Percentiles rank a stretch among this genome's conserved stretches.
Conservation (phyloP, 2,888 invertebrate species). For the Ametastegia equiseti region DNA sequence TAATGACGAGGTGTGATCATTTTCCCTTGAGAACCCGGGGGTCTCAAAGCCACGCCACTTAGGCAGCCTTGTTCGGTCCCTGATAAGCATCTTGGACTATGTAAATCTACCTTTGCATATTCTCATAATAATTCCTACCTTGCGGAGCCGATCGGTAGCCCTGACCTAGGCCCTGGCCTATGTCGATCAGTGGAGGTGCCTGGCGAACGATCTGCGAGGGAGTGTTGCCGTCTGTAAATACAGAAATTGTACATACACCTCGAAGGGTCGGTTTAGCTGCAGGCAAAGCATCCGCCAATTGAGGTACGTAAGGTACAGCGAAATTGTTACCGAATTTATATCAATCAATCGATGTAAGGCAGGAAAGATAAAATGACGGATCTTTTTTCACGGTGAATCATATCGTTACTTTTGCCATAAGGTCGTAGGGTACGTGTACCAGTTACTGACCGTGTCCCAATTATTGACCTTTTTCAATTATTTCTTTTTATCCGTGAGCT, state of each 20-base stretch:
- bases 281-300: neutral
- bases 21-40: neutral
- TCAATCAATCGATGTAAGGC: too few species aligned
- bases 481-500: too few species aligned
- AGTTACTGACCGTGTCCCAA: too few species aligned
- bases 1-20: neutral
- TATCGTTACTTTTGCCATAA: too few species aligned
- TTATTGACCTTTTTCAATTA: too few species aligned
- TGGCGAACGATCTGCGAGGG: slow-evolving; percentile 11
- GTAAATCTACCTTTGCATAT: slow-evolving; percentile 20
- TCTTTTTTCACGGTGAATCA: too few species aligned
- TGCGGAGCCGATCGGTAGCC: slow-evolving; percentile 35
- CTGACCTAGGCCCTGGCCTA: slow-evolving; percentile 42
- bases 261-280: neutral
- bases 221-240: neutral
- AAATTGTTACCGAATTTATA: too few species aligned
- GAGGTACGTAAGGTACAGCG: too few species aligned
- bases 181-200: slow-evolving; percentile 33
- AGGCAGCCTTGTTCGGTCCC: slow-evolving; percentile 12
- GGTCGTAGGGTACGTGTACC: too few species aligned
- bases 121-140: slow-evolving; percentile 38
- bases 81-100: slow-evolving; percentile 17
- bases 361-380: too few species aligned
- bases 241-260: neutral
- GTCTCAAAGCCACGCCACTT: slow-evolving; percentile 17